Base-by-base conservation (phyloP, 1,140 invertebrate species). In the Drosophila kikkawai region DNA sequence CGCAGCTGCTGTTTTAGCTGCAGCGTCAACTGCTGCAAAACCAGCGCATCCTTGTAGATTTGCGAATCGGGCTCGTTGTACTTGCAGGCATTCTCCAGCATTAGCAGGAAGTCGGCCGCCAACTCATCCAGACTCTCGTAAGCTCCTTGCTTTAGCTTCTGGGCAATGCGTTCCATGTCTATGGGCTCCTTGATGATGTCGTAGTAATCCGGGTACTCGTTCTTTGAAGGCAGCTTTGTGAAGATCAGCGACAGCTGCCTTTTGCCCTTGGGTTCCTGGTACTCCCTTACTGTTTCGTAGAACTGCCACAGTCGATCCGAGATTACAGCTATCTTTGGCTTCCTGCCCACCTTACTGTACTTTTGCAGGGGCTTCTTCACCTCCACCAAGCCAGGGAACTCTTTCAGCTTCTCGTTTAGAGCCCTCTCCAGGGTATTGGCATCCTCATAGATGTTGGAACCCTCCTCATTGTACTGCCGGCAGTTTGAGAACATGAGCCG, bases 71-170 rank as follows among this genome's bases (percentile, higher is more conserved):
- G 99, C 93, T 99, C 99, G 93, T 99, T 99, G 93, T 99, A 99
- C 93, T 99, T 99, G 94, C 98, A 99, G 32, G 99, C 99, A 93
- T 99, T 99, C 85, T 99, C 98, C 93, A 99, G 99, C 98, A 99
- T 99, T 15, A 99, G 94, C 78, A 98, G 96, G 90, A 99, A 97
- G 93, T 99, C 99, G 0, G 96, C 95, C 0, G 98, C 96, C 44
- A 99, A 93, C 76, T 99, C 98, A 57, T 99, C 98, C 9, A 99
- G 93, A 64, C 94, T 96, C 15, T 97, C 96, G 92, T 99, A 99
- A 2, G 93, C 93, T 51, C 94, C 94, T 70, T 95, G 95, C 91
- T 97, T 97, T 44, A 99, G 94, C 87, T 98, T 98, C 50, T 97
- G 96, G 0, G 96, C 96, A 74, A 99, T 99, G 77, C 96, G 96